Base-by-base conservation (phyloP, 2,113 vertebrate genomes). In the Zosterops japonicus region DNA sequence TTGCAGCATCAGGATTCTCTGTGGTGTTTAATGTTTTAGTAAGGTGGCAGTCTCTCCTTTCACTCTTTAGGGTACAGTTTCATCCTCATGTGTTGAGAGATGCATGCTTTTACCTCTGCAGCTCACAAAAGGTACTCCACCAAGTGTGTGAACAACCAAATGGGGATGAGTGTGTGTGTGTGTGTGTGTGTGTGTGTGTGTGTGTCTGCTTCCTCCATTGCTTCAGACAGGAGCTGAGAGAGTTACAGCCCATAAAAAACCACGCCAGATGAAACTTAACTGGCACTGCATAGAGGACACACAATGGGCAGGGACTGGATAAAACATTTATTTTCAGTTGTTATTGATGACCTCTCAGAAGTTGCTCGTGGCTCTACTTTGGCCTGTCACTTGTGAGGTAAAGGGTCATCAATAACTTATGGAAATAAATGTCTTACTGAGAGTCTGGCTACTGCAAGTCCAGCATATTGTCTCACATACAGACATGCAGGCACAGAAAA, bases 291-390 rank as follows among this genome's bases (percentile, higher is more conserved):
- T 93, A 93, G 72, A 61, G 90, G 53, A 85, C 76, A 87, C 82
- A 95, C 95, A 95, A 78, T 77, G 82, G 92, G 67, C 50, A 93
- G 69, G 52, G 69, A 79, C 92, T 88, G 91, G 90, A 83, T 90
- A 93, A 91, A 95, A 93, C 96, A 90, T 97, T 96, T 97, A 96
- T 93, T 97, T 97, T 96, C 94, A 94, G 86, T 95, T 95, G 95
- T 97, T 97, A 97, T 96, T 97, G 96, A 97, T 95, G 95, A 93
- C 96, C 95, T 96, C 94, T 97, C 96, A 97, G 90, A 96, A 97
- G 91, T 87, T 94, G 96, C 93, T 96, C 13, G 46, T 96, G 94
- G 95, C 90, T 96, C 89, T 97, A 83, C 96, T 97, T 97, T 80
- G 95, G 90, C 79, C 88, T 96, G 96, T 97, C 96, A 95, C 90